Conservation (phyloP, 2,888 invertebrate species). For the Imbricaverruca yamaguchii region DNA sequence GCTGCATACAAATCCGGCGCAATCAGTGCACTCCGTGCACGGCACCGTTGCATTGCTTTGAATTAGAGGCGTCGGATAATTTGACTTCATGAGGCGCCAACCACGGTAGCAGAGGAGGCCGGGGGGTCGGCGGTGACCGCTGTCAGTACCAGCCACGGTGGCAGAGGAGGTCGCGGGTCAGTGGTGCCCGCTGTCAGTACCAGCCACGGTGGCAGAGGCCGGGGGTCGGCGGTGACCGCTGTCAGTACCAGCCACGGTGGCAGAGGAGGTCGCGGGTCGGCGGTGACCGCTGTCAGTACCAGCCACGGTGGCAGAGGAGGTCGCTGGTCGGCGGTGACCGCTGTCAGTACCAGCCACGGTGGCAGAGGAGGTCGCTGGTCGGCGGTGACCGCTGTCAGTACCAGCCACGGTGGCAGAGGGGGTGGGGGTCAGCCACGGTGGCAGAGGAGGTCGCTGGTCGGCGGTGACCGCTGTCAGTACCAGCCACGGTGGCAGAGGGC, state of each 20-base stretch:
- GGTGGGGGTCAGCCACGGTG: no score
- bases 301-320: background rate
- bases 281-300: no score
- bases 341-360: background rate
- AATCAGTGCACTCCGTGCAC: background rate
- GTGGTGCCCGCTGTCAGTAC: background rate
- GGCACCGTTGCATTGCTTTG: background rate
- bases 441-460: no score
- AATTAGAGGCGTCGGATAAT: background rate
- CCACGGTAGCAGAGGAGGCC: background rate
- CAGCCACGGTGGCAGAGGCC: no score
- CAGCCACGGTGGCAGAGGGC: no score
- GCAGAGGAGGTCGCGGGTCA: no score
- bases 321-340: background rate
- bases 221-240: background rate
- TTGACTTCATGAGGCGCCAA: no score
- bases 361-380: background rate
- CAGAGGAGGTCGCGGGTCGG: background rate
- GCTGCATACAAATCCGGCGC: constrained; percentile 1
- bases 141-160: background rate
- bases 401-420: no score
- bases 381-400: background rate
- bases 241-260: background rate
- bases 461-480: background rate
- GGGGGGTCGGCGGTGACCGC: background rate